These are phyloP conservation scores for Luehdorfia chinensis DNA, from an alignment of 1,140 invertebrate genomes.

Conservation along the genomic window DNA sequence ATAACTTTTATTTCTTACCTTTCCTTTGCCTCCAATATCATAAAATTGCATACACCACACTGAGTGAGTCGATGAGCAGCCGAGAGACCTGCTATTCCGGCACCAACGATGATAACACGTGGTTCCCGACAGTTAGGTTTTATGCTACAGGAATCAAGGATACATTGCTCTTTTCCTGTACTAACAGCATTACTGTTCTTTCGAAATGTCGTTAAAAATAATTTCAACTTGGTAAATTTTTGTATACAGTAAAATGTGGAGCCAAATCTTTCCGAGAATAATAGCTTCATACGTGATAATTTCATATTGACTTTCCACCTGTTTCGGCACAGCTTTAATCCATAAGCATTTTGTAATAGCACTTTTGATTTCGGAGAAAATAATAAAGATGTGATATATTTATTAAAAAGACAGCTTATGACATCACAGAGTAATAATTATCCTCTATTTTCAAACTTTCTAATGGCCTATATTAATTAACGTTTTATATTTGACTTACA, in stretches of 20 bases:
- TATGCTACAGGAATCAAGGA: conserved; percentile 67
- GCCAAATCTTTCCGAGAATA: conserved; percentile 24
- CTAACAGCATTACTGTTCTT: conserved; percentile 37
- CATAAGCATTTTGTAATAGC: neutral
- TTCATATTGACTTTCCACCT: conserved; percentile 43
- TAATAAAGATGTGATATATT: neutral
- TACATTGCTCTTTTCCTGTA: conserved; percentile 49
- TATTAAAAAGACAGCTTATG: neutral
- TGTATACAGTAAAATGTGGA: conserved; percentile 12
- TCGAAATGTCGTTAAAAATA: conserved; percentile 26
- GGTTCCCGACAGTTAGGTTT: conserved; percentile 80
- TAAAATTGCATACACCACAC: conserved; percentile 83
- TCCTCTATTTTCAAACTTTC: neutral
- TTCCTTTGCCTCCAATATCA: conserved; percentile 85
- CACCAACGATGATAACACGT: conserved; percentile 84
- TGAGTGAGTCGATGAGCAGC: conserved; percentile 83
- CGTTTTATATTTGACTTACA: no score
- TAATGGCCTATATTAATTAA: neutral
- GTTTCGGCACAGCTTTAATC: neutral
- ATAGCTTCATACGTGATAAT: conserved; percentile 46
- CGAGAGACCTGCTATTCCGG: conserved; percentile 86
- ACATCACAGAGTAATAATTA: neutral
- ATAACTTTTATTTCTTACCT: conserved; percentile 73
- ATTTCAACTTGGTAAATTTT: conserved; percentile 19
- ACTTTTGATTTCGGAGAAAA: neutral